Evolutionary conservation across 1,140 invertebrate species (phyloP).

Genomic region (Habropoda laboriosa): DNA sequence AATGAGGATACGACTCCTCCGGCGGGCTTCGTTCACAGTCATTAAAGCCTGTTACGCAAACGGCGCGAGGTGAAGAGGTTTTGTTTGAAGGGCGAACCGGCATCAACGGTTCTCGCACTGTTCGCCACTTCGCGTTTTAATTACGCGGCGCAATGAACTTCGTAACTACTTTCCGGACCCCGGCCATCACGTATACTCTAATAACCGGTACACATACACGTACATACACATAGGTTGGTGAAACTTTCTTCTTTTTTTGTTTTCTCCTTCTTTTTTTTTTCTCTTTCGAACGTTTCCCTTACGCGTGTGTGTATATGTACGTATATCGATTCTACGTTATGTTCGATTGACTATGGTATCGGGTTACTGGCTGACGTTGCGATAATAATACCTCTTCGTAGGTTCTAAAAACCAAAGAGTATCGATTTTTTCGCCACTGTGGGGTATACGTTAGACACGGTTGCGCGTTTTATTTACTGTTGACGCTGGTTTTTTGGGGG

Average conservation of each 20-base stretch:
- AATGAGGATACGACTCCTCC: not conserved
- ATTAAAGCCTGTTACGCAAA: slow-evolving; percentile 28
- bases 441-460: not conserved
- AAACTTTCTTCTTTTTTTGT: not conserved
- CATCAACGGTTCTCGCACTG: slow-evolving; percentile 31
- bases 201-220: not conserved
- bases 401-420: slow-evolving; percentile 29
- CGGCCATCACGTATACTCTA: not conserved
- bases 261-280: not conserved
- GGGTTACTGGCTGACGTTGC: slow-evolving; percentile 5
- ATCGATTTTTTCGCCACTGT: slow-evolving; percentile 18
- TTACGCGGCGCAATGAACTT: slow-evolving; percentile 45
- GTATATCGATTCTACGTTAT: slow-evolving; percentile 21
- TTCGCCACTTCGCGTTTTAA: slow-evolving; percentile 41
- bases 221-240: no score
- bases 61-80: slow-evolving; percentile 22
- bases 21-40: not conserved
- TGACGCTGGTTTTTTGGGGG: not conserved
- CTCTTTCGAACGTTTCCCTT: not conserved
- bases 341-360: slow-evolving; percentile 32
- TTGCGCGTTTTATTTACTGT: not conserved
- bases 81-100: slow-evolving; percentile 11
- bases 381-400: slow-evolving; percentile 37
- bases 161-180: slow-evolving; percentile 25
- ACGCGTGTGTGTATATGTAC: not conserved